Conservation (phyloP, 1,140 invertebrate species). For the Euwallacea similis region DNA sequence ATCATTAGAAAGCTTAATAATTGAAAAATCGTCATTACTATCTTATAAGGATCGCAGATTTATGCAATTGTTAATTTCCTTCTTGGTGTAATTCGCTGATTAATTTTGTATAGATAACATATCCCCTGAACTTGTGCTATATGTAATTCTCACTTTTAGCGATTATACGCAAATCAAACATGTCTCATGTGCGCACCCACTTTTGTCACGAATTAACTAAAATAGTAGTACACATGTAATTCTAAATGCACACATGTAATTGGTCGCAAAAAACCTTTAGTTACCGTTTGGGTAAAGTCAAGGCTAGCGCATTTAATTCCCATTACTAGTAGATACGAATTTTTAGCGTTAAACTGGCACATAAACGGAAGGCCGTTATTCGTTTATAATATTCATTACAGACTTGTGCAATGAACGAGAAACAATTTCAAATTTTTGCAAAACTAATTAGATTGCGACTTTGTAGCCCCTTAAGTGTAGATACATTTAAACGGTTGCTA, state of each 20-base stretch:
- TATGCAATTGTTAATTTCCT: too few relatives aligned
- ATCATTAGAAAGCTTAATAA: too few relatives aligned
- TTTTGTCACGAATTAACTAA: background rate
- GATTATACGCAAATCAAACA: background rate
- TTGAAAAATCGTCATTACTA: too few relatives aligned
- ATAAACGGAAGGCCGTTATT: conserved; percentile 3
- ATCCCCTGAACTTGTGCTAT: too few relatives aligned
- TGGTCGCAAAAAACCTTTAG: conserved; percentile 13
- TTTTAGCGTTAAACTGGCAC: background rate
- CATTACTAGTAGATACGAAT: background rate
- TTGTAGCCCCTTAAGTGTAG: conserved; percentile 46
- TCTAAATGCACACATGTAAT: conserved; percentile 18
- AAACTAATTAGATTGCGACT: background rate
- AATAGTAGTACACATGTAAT: conserved; percentile 1
- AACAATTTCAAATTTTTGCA: too few relatives aligned
- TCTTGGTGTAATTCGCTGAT: too few relatives aligned
- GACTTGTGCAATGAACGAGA: too few relatives aligned
- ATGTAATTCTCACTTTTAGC: background rate
- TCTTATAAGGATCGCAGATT: too few relatives aligned
- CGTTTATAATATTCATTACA: background rate
- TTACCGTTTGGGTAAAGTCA: conserved; percentile 19
- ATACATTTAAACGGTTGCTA: conserved; percentile 54
- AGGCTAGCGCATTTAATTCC: conserved; percentile 5
- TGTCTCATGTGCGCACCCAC: conserved; percentile 1
- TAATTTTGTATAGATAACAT: too few relatives aligned